phyloP scores from a whole-genome alignment of 2,113 vertebrate genomes.

The Tenrec ecaudatus region DNA sequence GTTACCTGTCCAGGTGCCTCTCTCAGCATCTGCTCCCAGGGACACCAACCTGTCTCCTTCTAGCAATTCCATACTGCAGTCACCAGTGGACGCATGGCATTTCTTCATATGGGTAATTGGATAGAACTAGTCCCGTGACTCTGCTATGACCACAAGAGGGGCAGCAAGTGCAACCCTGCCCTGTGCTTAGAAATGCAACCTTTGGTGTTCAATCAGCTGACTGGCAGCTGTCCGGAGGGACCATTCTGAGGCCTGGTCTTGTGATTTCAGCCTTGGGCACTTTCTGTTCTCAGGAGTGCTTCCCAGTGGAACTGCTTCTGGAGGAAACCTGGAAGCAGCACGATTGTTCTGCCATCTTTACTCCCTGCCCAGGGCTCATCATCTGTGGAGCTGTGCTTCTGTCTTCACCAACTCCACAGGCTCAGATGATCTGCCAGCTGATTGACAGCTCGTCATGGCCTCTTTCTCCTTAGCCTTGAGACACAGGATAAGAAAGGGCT shows the following conservation, averaged over 20 bases:
- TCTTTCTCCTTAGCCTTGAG: conserved; percentile 19
- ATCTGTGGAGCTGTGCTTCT: neutral
- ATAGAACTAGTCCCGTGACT: neutral
- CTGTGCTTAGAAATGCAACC: neutral
- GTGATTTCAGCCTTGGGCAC: neutral
- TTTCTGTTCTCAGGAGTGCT: too few species aligned
- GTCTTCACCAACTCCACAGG: neutral
- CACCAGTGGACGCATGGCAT: neutral
- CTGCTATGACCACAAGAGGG: neutral
- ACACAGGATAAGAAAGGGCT: neutral
- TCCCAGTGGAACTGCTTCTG: neutral
- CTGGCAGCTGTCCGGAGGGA: neutral
- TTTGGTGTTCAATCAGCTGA: neutral
- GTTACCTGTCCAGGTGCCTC: neutral
- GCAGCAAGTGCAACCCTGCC: neutral
- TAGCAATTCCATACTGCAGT: neutral
- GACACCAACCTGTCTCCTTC: neutral
- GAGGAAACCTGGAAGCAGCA: neutral
- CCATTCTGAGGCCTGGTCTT: neutral
- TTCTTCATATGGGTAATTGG: conserved; percentile 26
- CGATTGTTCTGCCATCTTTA: neutral
- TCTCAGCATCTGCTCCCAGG: neutral
- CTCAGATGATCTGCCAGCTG: neutral
- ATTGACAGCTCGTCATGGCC: neutral
- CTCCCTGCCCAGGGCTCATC: neutral